These are phyloP conservation scores for Brachionus rubens DNA, from an alignment of 1,140 invertebrate species.

Conservation along the genomic window DNA sequence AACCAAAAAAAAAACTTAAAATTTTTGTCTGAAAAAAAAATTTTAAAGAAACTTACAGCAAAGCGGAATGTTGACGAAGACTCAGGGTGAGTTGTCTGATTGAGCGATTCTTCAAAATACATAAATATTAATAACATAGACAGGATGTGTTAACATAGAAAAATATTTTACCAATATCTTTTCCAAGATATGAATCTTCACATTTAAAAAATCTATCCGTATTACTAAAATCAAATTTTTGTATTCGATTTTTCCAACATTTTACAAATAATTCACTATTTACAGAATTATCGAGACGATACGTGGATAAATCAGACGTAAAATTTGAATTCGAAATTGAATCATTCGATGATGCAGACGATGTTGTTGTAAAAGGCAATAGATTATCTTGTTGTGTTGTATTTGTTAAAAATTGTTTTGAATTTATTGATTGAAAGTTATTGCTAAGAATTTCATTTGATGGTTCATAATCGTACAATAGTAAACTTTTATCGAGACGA, in stretches of 20 bases:
- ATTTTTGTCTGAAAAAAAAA: not conserved
- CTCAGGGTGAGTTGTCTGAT: constrained; percentile 3
- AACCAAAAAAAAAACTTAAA: not conserved
- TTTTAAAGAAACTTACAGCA: not conserved
- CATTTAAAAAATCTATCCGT: constrained; percentile 1
- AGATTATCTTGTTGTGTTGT: not conserved
- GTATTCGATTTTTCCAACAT: constrained; percentile 20
- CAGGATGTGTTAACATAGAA: too few species aligned
- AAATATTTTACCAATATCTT: constrained; percentile 21
- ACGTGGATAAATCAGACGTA: not conserved
- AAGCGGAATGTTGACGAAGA: constrained; percentile 29
- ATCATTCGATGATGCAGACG: too few species aligned
- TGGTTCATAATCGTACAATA: constrained; percentile 17
- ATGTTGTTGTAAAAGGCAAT: not conserved
- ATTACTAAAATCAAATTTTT: constrained; percentile 2
- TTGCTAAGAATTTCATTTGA: not conserved
- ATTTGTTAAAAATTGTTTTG: not conserved
- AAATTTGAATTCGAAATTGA: not conserved
- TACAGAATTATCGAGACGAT: constrained; percentile 8
- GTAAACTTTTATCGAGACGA: not conserved
- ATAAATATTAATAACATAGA: not conserved
- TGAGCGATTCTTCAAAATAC: not conserved
- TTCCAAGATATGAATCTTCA: constrained; percentile 4
- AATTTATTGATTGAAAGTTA: constrained; percentile 11
- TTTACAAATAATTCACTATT: constrained; percentile 20